Evolutionary conservation across 2,113 vertebrate genomes (phyloP).

Genomic region (Todiramphus chloris): DNA sequence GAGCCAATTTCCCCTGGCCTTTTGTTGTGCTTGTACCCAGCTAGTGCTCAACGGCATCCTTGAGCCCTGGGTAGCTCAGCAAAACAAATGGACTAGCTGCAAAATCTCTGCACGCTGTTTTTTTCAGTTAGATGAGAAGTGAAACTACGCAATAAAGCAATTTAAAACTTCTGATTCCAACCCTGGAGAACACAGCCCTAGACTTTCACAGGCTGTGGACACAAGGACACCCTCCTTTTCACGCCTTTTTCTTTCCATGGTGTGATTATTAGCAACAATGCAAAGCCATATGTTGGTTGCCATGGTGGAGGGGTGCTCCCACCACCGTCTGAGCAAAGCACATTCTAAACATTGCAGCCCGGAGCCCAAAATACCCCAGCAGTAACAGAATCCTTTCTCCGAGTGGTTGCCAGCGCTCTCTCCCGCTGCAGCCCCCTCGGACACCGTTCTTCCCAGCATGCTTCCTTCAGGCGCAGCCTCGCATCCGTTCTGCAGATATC

Average conservation of each 20-base stretch:
- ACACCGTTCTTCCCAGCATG: not conserved
- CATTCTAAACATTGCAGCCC: slow-evolving; percentile 45
- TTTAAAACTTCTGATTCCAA: slow-evolving; percentile 5
- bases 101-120: not conserved
- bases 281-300: slow-evolving; percentile 13
- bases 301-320: slow-evolving; percentile 23
- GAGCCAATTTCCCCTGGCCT: not conserved
- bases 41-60: not conserved
- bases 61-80: not conserved
- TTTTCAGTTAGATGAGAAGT: not conserved
- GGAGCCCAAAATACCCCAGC: not conserved
- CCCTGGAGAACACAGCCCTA: not conserved
- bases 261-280: not conserved
- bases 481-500: not conserved
- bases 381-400: slow-evolving; percentile 45
- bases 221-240: not conserved
- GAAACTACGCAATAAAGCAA: not conserved
- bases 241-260: slow-evolving; percentile 25
- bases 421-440: not conserved
- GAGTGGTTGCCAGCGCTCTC: slow-evolving; percentile 10
- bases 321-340: slow-evolving; percentile 32
- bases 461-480: not conserved
- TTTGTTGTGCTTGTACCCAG: not conserved
- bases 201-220: not conserved
- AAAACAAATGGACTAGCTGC: not conserved